Evolutionary conservation across 2,113 vertebrate species (phyloP), one percentile per base, ranked within the genome.

Genomic region (Gulo gulo): DNA sequence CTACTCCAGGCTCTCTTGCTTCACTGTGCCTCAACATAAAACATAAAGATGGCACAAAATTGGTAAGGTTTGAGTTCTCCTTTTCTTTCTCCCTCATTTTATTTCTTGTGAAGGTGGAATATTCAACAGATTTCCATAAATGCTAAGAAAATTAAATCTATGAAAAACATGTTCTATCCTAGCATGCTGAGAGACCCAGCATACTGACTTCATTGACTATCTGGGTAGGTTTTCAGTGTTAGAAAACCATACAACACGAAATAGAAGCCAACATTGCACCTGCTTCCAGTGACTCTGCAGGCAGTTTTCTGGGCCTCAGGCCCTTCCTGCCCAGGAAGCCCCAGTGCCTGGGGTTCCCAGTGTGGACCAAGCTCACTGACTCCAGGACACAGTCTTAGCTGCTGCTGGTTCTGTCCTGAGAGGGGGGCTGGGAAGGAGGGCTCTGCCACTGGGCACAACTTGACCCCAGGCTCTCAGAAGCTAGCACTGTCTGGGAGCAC

Each of bases 71-170:
- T 24, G 16, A 12, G 36, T 89, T 26, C 69, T 23, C 6, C 42
- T 11, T 23, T 13, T 79, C 29, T 47, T 39, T 34, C 65, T 23
- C 23, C 20, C 14, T 76, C n/a, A 23, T 23, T 65, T 69, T 57
- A n/a, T 71, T 52, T 39, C 73, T 59, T 36, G 67, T 82, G 85
- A 93, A 88, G 39, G 31, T 71, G 84, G 21, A 80, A 73, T 26
- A 50, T 4, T 65, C 45, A 45, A 79, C 36, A 81, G 29, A 79
- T 71, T 78, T 76, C 21, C 39, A 29, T 55, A 74, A 16, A 42
- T 63, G 45, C 57, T 61, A 80, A 93, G 81, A 61, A 79, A 80
- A 63, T 78, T 23, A 57, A 65, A 42, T 39, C 45, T 4, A 14
- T 10, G 31, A 13, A 74, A 57, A 59, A 81, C 55, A n/a, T 24